Evolutionary conservation across 2,797 vertebrate genomes (phyloP).

Genomic region (Pseudotriccus pelzelni): DNA sequence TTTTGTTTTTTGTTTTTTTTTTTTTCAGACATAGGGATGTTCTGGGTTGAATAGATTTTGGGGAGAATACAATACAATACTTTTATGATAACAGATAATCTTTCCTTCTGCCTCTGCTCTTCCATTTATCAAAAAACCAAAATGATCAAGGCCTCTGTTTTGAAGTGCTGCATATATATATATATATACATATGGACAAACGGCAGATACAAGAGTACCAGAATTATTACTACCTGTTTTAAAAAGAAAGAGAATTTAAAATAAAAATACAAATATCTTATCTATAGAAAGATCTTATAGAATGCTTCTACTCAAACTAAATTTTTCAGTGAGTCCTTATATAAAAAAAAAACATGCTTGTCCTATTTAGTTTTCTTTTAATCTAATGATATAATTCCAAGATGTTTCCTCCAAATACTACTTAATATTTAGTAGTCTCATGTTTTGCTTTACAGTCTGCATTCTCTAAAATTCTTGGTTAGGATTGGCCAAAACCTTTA

Average conservation of each 20-base stretch:
- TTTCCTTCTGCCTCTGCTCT: background rate
- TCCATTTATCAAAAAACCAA: background rate
- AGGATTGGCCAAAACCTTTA: background rate
- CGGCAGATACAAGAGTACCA: background rate
- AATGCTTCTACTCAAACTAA: background rate
- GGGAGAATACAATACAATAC: background rate
- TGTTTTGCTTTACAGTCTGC: background rate
- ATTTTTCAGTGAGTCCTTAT: background rate
- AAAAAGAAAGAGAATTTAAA: background rate
- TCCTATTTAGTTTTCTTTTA: background rate
- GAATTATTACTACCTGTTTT: background rate
- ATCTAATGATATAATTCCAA: background rate
- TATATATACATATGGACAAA: accelerated
- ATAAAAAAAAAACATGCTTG: background rate
- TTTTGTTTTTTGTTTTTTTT: background rate
- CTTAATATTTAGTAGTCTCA: background rate
- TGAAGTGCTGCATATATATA: background rate
- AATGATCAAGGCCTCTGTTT: background rate
- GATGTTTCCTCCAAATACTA: background rate
- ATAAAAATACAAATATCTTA: background rate
- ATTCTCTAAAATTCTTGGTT: background rate
- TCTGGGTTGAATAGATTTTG: background rate
- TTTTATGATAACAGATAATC: background rate
- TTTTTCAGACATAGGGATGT: background rate
- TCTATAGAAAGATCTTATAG: background rate